Evolutionary conservation across 2,888 invertebrate genomes (phyloP).

Genomic region (Cryptus viduatorius): DNA sequence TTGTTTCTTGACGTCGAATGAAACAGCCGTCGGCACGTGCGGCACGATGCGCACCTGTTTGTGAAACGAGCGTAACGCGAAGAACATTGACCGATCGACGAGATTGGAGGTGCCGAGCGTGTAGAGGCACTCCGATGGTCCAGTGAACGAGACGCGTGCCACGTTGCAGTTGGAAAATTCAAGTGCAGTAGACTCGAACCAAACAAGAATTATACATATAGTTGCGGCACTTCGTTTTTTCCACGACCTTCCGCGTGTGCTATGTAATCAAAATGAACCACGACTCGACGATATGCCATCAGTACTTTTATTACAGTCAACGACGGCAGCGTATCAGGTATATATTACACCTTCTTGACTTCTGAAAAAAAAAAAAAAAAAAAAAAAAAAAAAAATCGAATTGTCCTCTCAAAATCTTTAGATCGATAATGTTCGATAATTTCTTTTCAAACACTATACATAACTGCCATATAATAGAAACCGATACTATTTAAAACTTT

Average conservation of each 20-base stretch:
- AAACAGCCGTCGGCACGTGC: neutral
- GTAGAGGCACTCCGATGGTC: slow-evolving; percentile 4
- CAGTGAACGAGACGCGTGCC: slow-evolving; percentile 24
- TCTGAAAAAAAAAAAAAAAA: neutral
- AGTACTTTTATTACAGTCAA: slow-evolving; percentile 83
- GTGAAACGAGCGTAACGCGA: neutral
- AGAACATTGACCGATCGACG: slow-evolving; percentile 13
- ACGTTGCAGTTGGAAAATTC: slow-evolving; percentile 51
- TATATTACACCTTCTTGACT: neutral
- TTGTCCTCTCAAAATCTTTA: neutral
- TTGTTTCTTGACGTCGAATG: neutral
- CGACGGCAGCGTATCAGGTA: slow-evolving; percentile 82
- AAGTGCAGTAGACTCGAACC: slow-evolving; percentile 52
- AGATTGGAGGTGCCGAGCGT: slow-evolving; percentile 2
- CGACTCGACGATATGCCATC: slow-evolving; percentile 79
- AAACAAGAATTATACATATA: slow-evolving; percentile 20
- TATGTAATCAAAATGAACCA: slow-evolving; percentile 80
- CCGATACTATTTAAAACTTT: no score
- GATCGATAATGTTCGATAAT: no score
- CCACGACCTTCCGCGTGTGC: slow-evolving; percentile 43
- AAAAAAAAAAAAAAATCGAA: neutral
- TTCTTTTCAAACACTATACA: no score
- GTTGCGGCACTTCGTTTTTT: slow-evolving; percentile 52
- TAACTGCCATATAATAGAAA: no score
- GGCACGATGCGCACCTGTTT: neutral